Evolutionary conservation across 2,797 vertebrate species (phyloP).

Genomic region (Lepilemur septentrionalis): DNA sequence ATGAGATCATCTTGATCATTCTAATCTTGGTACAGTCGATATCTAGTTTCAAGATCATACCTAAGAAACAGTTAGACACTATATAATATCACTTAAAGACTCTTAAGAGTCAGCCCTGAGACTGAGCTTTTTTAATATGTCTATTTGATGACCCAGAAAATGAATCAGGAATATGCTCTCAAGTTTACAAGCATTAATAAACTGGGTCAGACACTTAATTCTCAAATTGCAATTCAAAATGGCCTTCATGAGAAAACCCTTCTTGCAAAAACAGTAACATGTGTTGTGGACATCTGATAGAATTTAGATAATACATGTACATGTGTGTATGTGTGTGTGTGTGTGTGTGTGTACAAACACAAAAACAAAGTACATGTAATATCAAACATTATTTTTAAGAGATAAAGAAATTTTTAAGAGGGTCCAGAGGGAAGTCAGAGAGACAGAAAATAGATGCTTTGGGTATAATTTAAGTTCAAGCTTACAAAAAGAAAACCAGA

Average conservation of each 20-base stretch:
- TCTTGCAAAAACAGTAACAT: not conserved
- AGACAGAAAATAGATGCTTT: not conserved
- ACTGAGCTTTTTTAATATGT: not conserved
- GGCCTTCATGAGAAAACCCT: not conserved
- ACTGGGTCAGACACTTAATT: not conserved
- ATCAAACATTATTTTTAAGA: not conserved
- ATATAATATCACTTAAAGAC: not conserved
- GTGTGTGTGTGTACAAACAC: not conserved
- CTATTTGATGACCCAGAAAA: constrained; percentile 21
- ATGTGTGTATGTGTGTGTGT: too few relatives aligned
- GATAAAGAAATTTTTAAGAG: not conserved
- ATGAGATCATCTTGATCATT: not conserved
- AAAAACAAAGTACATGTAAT: not conserved
- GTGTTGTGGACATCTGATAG: not conserved
- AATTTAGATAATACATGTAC: not conserved
- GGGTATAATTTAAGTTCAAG: not conserved
- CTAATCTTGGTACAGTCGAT: not conserved
- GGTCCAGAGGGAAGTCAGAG: not conserved
- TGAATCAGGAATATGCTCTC: not conserved
- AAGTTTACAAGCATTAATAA: constrained; percentile 22
- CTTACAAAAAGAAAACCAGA: not conserved
- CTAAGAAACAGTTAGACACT: not conserved
- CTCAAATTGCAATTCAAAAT: constrained; percentile 48
- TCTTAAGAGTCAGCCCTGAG: not conserved
- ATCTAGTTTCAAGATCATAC: not conserved